Conservation (phyloP, 2,888 invertebrate species). For the Drosophila incognita region DNA sequence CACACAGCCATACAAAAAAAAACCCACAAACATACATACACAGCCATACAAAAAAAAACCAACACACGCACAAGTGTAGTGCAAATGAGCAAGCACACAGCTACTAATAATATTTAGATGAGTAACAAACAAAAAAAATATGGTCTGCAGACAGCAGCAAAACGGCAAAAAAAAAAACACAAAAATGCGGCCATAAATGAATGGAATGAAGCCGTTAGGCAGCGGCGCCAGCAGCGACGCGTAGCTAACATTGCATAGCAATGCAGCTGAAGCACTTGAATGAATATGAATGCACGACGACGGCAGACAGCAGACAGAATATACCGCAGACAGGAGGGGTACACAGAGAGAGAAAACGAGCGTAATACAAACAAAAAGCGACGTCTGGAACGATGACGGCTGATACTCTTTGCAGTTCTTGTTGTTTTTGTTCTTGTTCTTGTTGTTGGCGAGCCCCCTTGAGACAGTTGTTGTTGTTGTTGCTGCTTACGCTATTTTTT, state of each 20-base stretch:
- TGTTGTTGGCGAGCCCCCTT: constrained; percentile 50
- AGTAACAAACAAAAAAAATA: constrained; percentile 16
- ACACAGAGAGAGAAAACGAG: constrained; percentile 6
- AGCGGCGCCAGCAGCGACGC: constrained; percentile 34
- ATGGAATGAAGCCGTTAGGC: constrained; percentile 61
- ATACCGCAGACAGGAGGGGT: constrained; percentile 35
- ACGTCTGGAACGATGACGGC: constrained; percentile 34
- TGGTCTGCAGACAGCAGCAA: constrained; percentile 42
- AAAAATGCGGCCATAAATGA: constrained; percentile 74
- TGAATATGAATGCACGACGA: constrained; percentile 65
- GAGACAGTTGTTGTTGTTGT: constrained; percentile 62
- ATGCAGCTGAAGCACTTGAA: constrained; percentile 61
- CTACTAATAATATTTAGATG: constrained; percentile 42
- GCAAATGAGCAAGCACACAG: constrained; percentile 50
- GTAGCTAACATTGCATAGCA: constrained; percentile 32
- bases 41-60: constrained; percentile 1
- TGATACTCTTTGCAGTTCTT: constrained; percentile 26
- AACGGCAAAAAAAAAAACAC: constrained; percentile 32
- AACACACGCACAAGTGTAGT: constrained; percentile 35
- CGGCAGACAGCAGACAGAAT: constrained; percentile 40
- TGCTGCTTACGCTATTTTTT: constrained; percentile 29
- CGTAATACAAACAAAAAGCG: constrained; percentile 31
- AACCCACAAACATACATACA: constrained; percentile 11
- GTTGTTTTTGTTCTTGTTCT: constrained; percentile 30
- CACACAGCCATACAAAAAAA: constrained; percentile 21